Base-by-base conservation (phyloP, 2,797 vertebrate species). In the Oreochromis grahami region DNA sequence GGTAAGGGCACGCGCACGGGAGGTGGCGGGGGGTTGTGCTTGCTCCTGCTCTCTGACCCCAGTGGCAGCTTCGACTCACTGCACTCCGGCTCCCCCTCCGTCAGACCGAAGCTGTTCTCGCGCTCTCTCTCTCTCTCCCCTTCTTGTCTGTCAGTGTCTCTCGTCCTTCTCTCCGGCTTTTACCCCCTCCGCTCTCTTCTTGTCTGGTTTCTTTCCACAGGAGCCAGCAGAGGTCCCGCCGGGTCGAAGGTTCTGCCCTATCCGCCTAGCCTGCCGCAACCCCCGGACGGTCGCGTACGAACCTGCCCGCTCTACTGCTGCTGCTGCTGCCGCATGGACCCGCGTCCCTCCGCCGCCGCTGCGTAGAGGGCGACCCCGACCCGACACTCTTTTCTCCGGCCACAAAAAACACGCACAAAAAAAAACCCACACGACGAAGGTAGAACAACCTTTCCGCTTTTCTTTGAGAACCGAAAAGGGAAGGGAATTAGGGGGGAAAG, bases 181-280 rank as follows among this genome's bases (percentile, higher is more conserved):
- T 87, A 89, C 60, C 65, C 60, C 91, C 88, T 84, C 81, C 86
- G 87, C 65, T 77, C 81, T 77, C 86, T 84, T 76, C 90, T 86
- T 88, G 88, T 90, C 93, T 92, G 93, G 92, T 93, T 95, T 93
- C 91, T 93, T 90, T 94, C 93, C 93, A 92, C 94, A 91, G 91
- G 91, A 92, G 95, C 95, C 95, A 94, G 95, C 95, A 94, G 96
- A 96, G 97, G 96, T 97, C 97, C 96, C 96, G 92, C 93, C 94
- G 97, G 98, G 97, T 98, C 97, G 97, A 97, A 98, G 97, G 97
- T 98, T 97, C 96, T 97, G 97, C 97, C 97, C 98, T 95, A 92
- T 94, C 95, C 94, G 95, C 96, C 90, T 95, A 94, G 93, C 95
- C 95, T 92, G 85, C 94, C 36, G 86, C 93, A 91, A 92, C 91